Evolutionary conservation across 2,113 vertebrate genomes (phyloP), one percentile per base, ranked within the genome.

Genomic region (Phalacrocorax pelagicus): DNA sequence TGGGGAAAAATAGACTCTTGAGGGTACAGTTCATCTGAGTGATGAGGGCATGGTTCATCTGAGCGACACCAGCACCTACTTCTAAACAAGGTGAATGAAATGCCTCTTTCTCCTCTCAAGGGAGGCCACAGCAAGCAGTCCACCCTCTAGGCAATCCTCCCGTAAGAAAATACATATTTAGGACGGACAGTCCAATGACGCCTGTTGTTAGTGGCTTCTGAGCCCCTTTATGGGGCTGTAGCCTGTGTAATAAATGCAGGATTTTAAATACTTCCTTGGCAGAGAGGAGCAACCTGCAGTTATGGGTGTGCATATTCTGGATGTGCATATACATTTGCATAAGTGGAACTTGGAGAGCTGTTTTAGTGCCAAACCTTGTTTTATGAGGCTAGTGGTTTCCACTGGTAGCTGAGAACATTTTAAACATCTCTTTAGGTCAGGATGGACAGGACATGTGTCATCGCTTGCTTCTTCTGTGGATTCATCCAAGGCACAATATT

Each of bases 41-140:
- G 2, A 44, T 32, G 85, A 82, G 79, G 54, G 66, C 66, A 92
- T 5, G 24, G 54, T 65, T 93, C 5, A 1, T 88, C 59, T 46
- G 69, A 57, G n/a, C 0, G 0, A 49, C 10, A 61, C 30, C 3
- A 9, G 61, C 34, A 49, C 52, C 55, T 72, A 58, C 62, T 81
- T 87, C 87, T 91, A 81, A 91, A 67, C 34, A 54, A 72, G 81
- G 61, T 7, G 9, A 65, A 65, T 91, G 49, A 96, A 94, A 87
- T 81, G 30, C 36, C 34, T 88, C 55, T 89, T 91, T 92, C 73
- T 95, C 20, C 73, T 87, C 78, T 72, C 89, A 52, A 52, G 44
- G 46, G 63, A 90, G 65, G n/a, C 49, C 49, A 52, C 16, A 47
- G 54, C 36, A 27, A 82, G 38, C 23, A 78, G 73, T 70, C 88